These are phyloP conservation scores for Heteractis magnifica DNA, from an alignment of 92 coral and sea anemone species.

Conservation along the genomic window DNA sequence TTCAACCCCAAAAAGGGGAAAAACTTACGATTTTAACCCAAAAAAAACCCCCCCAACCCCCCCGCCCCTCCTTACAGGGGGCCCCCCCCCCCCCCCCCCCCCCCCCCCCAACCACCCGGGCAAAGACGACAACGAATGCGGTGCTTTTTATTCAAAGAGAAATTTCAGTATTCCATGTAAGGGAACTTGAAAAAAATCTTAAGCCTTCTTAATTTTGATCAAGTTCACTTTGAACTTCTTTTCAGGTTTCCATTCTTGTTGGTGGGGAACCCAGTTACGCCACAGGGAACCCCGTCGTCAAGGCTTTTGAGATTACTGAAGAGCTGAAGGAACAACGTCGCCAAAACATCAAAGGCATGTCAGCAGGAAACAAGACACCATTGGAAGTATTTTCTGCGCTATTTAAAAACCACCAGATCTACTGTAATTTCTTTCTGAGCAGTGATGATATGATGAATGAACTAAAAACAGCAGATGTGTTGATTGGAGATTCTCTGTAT, in stretches of 20 bases:
- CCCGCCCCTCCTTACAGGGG: too few species aligned
- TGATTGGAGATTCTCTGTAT: slow-evolving; percentile 48
- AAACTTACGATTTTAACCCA: too few species aligned
- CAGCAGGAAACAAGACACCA: background rate
- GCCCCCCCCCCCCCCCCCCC: too few species aligned
- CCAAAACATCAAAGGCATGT: background rate
- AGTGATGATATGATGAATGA: slow-evolving; percentile 12
- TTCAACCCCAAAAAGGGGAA: too few species aligned
- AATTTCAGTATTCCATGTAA: too few species aligned
- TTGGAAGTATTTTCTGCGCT: background rate
- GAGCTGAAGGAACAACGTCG: background rate
- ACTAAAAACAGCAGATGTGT: slow-evolving; percentile 40
- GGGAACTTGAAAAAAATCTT: too few species aligned
- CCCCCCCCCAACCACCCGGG: too few species aligned
- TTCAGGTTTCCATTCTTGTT: slow-evolving; percentile 6
- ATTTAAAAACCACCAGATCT: background rate
- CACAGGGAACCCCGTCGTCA: background rate
- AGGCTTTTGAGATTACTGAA: background rate
- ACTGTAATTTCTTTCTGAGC: slow-evolving; percentile 38
- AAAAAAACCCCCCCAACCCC: too few species aligned
- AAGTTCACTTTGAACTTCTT: background rate
- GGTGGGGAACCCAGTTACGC: slow-evolving; percentile 4
- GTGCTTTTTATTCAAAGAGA: too few species aligned
- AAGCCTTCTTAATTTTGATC: too few species aligned
- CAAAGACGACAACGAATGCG: too few species aligned